A percentile compares a stretch with the other conserved stretches of the same genome.
Conservation (phyloP, 2,888 invertebrate genomes). For the Kuschelorhynchus macadamiae region DNA sequence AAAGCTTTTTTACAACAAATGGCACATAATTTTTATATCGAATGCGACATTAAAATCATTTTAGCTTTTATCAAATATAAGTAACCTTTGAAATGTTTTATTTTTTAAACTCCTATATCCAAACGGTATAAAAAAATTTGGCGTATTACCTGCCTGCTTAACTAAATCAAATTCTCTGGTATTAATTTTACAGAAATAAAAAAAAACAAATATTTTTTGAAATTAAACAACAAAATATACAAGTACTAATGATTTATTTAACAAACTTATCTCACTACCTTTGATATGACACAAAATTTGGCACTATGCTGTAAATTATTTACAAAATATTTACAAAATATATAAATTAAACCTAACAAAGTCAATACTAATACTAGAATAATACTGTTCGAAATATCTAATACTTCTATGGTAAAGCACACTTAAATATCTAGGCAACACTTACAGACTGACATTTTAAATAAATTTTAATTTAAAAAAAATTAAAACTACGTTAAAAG, state of each 20-base stretch:
- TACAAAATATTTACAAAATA: conserved; percentile 37
- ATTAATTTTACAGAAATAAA: too few relatives aligned
- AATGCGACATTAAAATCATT: too few relatives aligned
- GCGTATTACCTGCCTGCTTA: too few relatives aligned
- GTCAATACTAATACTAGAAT: conserved; percentile 18
- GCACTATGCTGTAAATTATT: conserved; percentile 47
- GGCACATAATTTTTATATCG: too few relatives aligned
- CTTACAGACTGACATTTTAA: conserved; percentile 30
- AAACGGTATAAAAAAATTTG: too few relatives aligned
- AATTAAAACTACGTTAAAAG: conserved; percentile 7
- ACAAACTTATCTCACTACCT: conserved; percentile 31
- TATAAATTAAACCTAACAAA: conserved; percentile 20
- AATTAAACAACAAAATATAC: not conserved
- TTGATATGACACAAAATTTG: conserved; percentile 48
- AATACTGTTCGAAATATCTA: conserved; percentile 23
- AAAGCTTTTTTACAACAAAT: too few relatives aligned
- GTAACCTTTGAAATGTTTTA: too few relatives aligned
- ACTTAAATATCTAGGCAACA: conserved; percentile 43
- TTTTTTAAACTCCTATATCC: too few relatives aligned
- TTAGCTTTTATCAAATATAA: too few relatives aligned
- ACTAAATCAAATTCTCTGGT: too few relatives aligned
- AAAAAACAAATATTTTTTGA: not conserved
- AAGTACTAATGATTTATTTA: conserved; percentile 12
- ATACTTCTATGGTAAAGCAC: conserved; percentile 27
- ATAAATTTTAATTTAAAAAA: conserved; percentile 7